A percentile compares a stretch with the other conserved stretches of the same genome.
These are phyloP conservation scores for Physocephala rufipes DNA, from an alignment of 2,888 invertebrate species.

Conservation along the genomic window DNA sequence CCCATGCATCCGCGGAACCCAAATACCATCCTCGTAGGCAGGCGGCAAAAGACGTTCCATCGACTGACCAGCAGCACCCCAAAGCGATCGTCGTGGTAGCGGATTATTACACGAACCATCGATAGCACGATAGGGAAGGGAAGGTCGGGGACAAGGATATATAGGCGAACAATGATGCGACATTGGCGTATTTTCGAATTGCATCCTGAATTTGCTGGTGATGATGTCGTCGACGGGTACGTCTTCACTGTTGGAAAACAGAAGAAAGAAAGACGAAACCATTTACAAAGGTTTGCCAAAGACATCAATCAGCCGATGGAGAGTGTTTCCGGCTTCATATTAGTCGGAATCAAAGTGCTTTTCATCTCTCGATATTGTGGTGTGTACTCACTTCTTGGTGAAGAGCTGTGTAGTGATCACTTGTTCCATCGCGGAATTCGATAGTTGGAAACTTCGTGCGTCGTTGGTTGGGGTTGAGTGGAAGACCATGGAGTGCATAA, in stretches of 20 bases:
- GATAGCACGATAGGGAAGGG: slow-evolving; percentile 73
- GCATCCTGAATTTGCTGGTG: slow-evolving; percentile 61
- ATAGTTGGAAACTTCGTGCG: slow-evolving; percentile 64
- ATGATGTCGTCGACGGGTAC: slow-evolving; percentile 61
- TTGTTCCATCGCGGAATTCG: slow-evolving; percentile 67
- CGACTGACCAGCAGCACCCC: slow-evolving; percentile 77
- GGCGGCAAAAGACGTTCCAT: slow-evolving; percentile 75
- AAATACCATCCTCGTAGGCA: slow-evolving; percentile 73
- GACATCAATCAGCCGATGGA: too few species aligned
- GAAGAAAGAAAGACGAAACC: background rate
- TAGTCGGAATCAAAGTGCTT: too few species aligned
- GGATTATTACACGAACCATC: slow-evolving; percentile 89
- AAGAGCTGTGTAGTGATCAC: slow-evolving; percentile 68
- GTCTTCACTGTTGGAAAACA: slow-evolving; percentile 49
- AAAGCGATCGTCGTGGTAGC: slow-evolving; percentile 59
- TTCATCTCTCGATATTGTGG: too few species aligned
- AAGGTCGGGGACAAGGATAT: slow-evolving; percentile 65
- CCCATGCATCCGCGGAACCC: slow-evolving; percentile 58
- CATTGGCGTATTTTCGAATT: slow-evolving; percentile 56
- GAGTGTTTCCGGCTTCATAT: too few species aligned
- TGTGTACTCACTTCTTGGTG: slow-evolving; percentile 63
- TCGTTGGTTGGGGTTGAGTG: slow-evolving; percentile 62
- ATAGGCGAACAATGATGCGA: slow-evolving; percentile 60
- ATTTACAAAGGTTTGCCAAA: too few species aligned
- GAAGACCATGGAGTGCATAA: slow-evolving; percentile 61